A percentile compares a stretch with the other conserved stretches of the same genome.
phyloP scores from a whole-genome alignment of 2,797 vertebrate species.

The Nannoperca obscura region DNA sequence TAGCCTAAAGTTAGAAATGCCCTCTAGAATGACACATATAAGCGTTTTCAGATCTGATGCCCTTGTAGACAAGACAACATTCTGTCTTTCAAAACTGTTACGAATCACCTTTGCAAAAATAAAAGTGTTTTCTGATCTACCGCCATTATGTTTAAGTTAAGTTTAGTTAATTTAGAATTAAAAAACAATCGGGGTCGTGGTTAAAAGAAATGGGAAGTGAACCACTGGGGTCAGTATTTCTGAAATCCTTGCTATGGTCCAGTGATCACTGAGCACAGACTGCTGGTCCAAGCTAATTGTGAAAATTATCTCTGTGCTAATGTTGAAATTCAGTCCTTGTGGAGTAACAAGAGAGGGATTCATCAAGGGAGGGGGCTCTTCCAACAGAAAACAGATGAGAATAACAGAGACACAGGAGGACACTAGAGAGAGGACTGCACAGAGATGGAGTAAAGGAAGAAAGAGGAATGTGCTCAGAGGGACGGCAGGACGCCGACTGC shows the following conservation, averaged over 20 bases:
- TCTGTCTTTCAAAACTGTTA: neutral
- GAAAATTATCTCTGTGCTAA: conserved; percentile 54
- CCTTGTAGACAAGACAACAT: neutral
- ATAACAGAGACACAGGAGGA: conserved; percentile 43
- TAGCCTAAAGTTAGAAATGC: neutral
- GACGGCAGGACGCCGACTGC: conserved; percentile 69
- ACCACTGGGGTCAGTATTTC: neutral
- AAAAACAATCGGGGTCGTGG: neutral
- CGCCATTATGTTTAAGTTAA: neutral
- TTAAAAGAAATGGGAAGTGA: neutral
- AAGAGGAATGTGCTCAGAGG: conserved; percentile 67
- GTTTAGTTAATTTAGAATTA: neutral
- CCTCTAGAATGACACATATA: neutral
- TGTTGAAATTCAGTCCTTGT: conserved; percentile 36
- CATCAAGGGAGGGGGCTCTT: conserved; percentile 36
- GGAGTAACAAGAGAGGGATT: conserved; percentile 29
- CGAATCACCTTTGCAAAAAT: neutral
- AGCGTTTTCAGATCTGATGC: no score
- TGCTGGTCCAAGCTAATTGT: conserved; percentile 60
- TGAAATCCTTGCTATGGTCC: conserved; percentile 19
- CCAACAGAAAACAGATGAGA: conserved; percentile 52
- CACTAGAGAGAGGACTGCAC: conserved; percentile 49
- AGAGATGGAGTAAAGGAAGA: conserved; percentile 56
- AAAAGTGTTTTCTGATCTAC: neutral
- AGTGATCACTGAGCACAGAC: conserved; percentile 28